Evolutionary conservation across 2,113 vertebrate genomes (phyloP), one percentile per base, ranked within the genome.

Genomic region (Neolamprologus toae): DNA sequence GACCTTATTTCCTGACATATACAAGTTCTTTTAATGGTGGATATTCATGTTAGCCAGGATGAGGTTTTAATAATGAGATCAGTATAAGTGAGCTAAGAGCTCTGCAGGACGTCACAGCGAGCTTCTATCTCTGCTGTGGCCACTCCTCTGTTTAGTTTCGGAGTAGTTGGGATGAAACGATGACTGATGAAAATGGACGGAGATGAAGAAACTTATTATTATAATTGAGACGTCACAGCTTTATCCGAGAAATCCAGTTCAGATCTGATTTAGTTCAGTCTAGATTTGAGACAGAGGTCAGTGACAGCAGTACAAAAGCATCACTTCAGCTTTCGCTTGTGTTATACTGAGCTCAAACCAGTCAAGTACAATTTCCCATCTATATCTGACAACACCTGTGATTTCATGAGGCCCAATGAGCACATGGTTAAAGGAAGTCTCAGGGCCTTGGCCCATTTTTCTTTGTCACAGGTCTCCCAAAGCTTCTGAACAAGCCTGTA

Each of bases 261-360:
- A 47, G 21, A 16, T 42, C 13, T 17, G 40, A 76, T 47, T 76
- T 19, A 47, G 14, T 76, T 28, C 68, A 17, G 40, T 76, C 16
- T 8, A 11, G 8, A 45, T 73, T 45, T 45, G 68, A 10, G 63
- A 13, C 63, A 5, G 55, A n/a, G 61, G 0, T 0, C 59, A 35
- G 31, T 35, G 31, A 37, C 31, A 66, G 61, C 61, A n/a, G 61
- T 1, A 7, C 61, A 35, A 66, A 35, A 1, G 0, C 5, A 59
- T 59, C 57, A n/a, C 31, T 63, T 63, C 17, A 33, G 31, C 28
- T 10, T 63, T 35, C 0, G 4, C 31, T 63, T 63, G 57, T 17
- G 28, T 31, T 9, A 19, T 4, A 33, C 57, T 61, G 59, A 63
- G 3, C 61, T 66, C 31, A 66, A n/a, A 66, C 10, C 31, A 35